These are phyloP conservation scores for Hydrolagus colliei DNA, from an alignment of 2,797 vertebrate genomes.

Conservation along the genomic window DNA sequence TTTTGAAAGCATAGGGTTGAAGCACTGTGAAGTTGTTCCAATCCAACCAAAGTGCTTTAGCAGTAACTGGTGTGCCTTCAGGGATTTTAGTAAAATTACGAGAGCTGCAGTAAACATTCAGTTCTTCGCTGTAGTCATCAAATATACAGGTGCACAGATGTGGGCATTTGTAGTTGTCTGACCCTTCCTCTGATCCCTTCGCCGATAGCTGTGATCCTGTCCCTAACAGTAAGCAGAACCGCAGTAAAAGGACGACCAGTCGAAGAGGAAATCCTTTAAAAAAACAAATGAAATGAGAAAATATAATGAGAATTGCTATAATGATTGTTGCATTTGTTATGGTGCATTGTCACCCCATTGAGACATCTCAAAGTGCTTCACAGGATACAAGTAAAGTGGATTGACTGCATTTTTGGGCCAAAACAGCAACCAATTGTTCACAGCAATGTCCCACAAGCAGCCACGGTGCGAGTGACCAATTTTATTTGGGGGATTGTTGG, in stretches of 20 bases:
- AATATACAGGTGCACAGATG: conserved; percentile 67
- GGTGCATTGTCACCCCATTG: no score
- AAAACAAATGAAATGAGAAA: neutral
- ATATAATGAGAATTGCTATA: no score
- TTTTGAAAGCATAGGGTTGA: conserved; percentile 62
- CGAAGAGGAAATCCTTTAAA: neutral
- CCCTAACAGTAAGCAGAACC: neutral
- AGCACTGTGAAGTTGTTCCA: conserved; percentile 74
- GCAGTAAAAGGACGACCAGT: neutral
- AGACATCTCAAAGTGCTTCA: no score
- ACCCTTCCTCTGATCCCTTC: neutral
- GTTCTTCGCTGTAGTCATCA: conserved; percentile 72
- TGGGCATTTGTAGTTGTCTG: conserved; percentile 64
- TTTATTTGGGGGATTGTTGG: no score
- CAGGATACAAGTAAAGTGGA: no score
- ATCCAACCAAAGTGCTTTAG: conserved; percentile 81
- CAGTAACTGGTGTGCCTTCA: conserved; percentile 54
- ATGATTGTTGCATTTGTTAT: no score
- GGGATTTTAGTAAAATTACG: conserved; percentile 73
- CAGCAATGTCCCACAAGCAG: no score
- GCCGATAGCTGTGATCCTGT: neutral
- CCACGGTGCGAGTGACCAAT: no score
- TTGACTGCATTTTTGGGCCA: no score
- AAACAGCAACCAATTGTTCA: no score
- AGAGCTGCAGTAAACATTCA: conserved; percentile 81